A percentile compares a stretch with the other conserved stretches of the same genome.
phyloP scores from a whole-genome alignment of 2,888 invertebrate species.

The Lithophane semibrunnea region DNA sequence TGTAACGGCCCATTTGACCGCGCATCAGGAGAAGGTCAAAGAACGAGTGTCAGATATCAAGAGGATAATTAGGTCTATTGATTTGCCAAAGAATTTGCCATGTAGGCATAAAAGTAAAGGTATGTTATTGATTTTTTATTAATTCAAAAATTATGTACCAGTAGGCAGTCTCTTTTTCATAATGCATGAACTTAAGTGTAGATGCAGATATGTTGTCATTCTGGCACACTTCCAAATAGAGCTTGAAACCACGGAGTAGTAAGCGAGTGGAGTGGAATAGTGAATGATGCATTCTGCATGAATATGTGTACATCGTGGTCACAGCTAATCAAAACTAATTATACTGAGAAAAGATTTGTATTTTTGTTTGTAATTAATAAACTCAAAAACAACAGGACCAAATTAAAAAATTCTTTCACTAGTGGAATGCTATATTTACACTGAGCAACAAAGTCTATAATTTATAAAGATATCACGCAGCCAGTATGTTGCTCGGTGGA shows the following conservation, averaged over 20 bases:
- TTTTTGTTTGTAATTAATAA: too few species aligned
- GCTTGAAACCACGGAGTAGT: constrained; percentile 26
- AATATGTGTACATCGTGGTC: neutral
- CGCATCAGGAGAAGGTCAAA: constrained; percentile 96
- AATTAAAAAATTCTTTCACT: too few species aligned
- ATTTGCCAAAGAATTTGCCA: constrained; percentile 95
- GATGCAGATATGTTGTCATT: constrained; percentile 17
- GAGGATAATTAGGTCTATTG: constrained; percentile 94
- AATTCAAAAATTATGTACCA: neutral
- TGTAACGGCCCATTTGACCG: constrained; percentile 98
- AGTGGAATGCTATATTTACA: too few species aligned
- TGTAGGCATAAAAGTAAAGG: constrained; percentile 94
- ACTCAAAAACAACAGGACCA: too few species aligned
- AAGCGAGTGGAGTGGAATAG: constrained; percentile 13
- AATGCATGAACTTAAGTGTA: constrained; percentile 8
- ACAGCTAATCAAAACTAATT: neutral
- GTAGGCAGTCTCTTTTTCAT: constrained; percentile 13
- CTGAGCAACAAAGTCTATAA: too few species aligned
- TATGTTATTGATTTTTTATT: constrained; percentile 68
- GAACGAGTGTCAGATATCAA: constrained; percentile 96
- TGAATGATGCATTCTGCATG: constrained; percentile 10
- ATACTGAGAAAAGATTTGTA: too few species aligned
- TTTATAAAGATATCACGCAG: too few species aligned
- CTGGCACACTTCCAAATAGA: constrained; percentile 43
- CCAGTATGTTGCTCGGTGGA: neutral